Evolutionary conservation across 2,797 vertebrate genomes (phyloP), one percentile per base, ranked within the genome.

Genomic region (Neosalanx taihuensis): DNA sequence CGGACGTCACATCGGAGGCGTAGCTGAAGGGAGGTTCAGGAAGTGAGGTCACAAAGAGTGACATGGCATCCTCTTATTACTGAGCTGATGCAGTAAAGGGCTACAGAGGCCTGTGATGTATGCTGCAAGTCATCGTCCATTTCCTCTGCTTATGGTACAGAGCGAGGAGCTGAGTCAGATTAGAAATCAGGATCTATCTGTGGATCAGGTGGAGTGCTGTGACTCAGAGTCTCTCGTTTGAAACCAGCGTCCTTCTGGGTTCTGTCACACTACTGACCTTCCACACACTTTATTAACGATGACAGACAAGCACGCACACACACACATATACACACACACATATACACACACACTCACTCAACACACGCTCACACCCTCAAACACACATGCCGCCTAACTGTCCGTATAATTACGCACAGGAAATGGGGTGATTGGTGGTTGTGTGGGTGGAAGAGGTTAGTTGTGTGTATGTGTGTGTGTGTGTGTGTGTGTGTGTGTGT

Each of bases 1-100:
- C 95, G 0, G 96, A 97, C 0, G 94, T 94, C 72, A 94, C 92
- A 0, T 97, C 96, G 0, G 96, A 99, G 58, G 95, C 81, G 3
- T 91, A 95, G 86, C 96, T 98, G 77, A 6, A 1, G 67, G 72
- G 26, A 73, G 4, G 59, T 59, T n/a, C 33, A 56, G 46, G 49
- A 53, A 57, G 72, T 62, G 23, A 57, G 49, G 64, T n/a, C n/a
- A 58, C 20, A 62, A 57, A 5, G 41, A 9, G 26, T 2, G 26
- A 20, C 26, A 56, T 56, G 5, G 10, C 51, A n/a, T 5, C 51
- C 15, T 12, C 9, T 15, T 2, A 51, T 37, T 37, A 37, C 41
- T 46, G 41, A 46, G 41, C 10, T 46, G 41, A 46, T 46, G 2
- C 41, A 46, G 41, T 46, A 9, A 46, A 41, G 37, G 37, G 37